Evolutionary conservation across 1,140 invertebrate species (phyloP).

Genomic region (Wiebesia pumilae): DNA sequence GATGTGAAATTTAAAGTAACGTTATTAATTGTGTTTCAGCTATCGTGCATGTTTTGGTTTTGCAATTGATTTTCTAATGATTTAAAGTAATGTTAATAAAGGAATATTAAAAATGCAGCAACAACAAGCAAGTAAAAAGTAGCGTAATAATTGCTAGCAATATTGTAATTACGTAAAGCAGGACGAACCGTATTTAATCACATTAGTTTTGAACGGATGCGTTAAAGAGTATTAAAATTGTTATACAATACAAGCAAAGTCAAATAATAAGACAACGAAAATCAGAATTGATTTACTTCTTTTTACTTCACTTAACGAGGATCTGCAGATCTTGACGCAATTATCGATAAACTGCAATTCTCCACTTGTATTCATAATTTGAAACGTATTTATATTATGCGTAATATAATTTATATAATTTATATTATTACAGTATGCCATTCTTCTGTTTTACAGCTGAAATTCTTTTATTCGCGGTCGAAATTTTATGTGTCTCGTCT

Average conservation of each 20-base stretch:
- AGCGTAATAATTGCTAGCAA: too few species aligned
- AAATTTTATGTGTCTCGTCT: not conserved
- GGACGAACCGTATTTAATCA: not conserved
- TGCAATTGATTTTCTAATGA: not conserved
- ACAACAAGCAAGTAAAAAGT: too few species aligned
- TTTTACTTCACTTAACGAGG: not conserved
- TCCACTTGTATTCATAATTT: not conserved
- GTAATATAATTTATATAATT: too few species aligned
- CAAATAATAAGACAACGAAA: not conserved
- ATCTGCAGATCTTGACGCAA: conserved; percentile 8
- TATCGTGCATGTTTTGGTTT: not conserved
- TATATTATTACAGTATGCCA: too few species aligned
- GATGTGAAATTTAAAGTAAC: not conserved
- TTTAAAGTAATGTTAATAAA: too few species aligned
- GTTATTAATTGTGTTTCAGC: not conserved
- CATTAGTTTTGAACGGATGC: not conserved
- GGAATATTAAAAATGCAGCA: too few species aligned
- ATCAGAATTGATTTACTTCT: not conserved
- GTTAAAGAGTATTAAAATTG: not conserved
- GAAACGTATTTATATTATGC: not conserved
- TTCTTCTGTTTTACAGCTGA: not conserved
- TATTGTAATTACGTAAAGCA: not conserved
- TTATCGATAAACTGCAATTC: not conserved
- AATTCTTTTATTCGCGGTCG: too few species aligned
- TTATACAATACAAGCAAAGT: not conserved